A percentile compares a stretch with the other conserved stretches of the same genome.
Conservation (phyloP, 2,797 vertebrate species). For the Cossypha caffra region DNA sequence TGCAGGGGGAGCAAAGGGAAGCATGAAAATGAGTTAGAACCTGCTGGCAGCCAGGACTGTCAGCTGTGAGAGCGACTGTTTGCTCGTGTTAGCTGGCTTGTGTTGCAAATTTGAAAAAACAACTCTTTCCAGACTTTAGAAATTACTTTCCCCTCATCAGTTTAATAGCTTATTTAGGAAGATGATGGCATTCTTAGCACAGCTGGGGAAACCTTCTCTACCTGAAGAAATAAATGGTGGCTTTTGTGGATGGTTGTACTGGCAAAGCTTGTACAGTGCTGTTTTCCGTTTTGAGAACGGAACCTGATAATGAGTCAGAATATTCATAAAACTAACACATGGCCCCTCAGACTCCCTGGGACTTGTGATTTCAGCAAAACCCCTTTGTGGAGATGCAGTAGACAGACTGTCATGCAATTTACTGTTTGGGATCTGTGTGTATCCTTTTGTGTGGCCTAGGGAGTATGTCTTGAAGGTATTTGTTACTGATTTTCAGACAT, state of each 20-base stretch:
- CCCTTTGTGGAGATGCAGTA: neutral
- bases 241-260: neutral
- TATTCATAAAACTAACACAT: constrained; percentile 34
- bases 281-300: constrained; percentile 4
- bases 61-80: constrained; percentile 6
- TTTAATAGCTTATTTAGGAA: constrained; percentile 22
- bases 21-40: constrained; percentile 17
- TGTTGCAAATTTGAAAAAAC: constrained; percentile 14
- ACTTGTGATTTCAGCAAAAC: neutral
- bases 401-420: neutral
- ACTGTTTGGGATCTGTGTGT: neutral
- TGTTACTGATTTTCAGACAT: neutral
- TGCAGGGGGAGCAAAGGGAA: neutral
- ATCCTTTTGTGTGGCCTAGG: neutral
- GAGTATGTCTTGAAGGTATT: neutral
- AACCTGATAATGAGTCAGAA: constrained; percentile 20
- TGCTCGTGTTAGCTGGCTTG: neutral
- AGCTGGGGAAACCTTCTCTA: neutral
- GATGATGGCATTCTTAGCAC: neutral
- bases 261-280: neutral
- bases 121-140: neutral
- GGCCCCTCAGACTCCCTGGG: neutral
- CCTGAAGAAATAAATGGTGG: constrained; percentile 17
- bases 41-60: constrained; percentile 15
- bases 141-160: neutral